Percentiles rank a stretch among this genome's conserved stretches.
Evolutionary conservation across 2,888 invertebrate species (phyloP).

Genomic region (Metalampra italica): DNA sequence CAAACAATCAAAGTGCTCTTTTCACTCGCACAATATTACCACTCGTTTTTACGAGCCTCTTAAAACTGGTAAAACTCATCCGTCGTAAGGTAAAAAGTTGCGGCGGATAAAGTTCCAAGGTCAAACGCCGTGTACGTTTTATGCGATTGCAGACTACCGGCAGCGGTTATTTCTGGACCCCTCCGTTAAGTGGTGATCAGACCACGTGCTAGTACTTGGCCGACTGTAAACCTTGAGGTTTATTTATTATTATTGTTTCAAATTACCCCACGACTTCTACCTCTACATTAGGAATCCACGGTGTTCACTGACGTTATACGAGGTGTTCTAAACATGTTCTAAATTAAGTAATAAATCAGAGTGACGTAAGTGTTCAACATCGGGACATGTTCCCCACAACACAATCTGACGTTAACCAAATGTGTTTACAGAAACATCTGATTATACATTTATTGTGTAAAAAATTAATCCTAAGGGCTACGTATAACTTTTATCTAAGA

Average conservation of each 20-base stretch:
- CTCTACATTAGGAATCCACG: conserved; percentile 6
- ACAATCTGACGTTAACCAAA: not conserved
- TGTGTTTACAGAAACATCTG: not conserved
- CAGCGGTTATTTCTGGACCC: conserved; percentile 10
- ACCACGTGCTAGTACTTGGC: conserved; percentile 1
- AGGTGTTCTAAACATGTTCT: conserved; percentile 6
- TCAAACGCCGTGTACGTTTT: conserved; percentile 5
- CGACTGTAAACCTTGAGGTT: conserved; percentile 3
- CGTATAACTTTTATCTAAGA: too few relatives aligned
- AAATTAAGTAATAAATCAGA: not conserved
- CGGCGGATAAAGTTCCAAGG: conserved; percentile 7
- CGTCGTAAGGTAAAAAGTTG: conserved; percentile 3
- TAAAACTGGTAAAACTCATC: conserved; percentile 2
- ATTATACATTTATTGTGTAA: not conserved
- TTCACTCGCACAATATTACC: not conserved
- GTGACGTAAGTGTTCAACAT: not conserved
- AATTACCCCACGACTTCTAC: conserved; percentile 7
- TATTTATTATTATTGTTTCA: conserved; percentile 9
- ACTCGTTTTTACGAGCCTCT: not conserved
- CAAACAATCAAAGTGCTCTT: not conserved
- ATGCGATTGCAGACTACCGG: conserved; percentile 1
- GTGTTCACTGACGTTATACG: conserved; percentile 7
- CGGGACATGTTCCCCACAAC: not conserved
- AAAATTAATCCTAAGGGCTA: too few relatives aligned
- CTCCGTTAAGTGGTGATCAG: conserved; percentile 7